phyloP scores from a whole-genome alignment of 2,888 invertebrate species.

The Pseudococcus viburni region DNA sequence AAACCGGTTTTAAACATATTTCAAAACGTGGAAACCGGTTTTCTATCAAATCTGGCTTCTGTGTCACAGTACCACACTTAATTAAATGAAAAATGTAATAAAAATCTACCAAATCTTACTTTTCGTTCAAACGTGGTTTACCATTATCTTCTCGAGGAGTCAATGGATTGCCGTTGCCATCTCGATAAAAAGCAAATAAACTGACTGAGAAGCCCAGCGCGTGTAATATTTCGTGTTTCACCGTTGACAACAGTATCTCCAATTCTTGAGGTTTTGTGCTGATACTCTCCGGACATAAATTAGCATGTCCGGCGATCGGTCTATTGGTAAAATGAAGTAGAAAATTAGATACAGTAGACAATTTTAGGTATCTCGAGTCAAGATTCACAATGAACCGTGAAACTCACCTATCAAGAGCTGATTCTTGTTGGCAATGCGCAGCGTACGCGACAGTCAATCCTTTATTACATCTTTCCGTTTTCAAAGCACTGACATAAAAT shows the following conservation, averaged over 20 bases:
- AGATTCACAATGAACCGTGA: too few species aligned
- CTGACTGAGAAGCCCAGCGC: conserved; percentile 98
- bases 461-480: conserved; percentile 92
- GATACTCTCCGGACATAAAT: conserved; percentile 95
- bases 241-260: conserved; percentile 92
- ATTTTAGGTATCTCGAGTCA: too few species aligned
- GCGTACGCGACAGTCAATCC: conserved; percentile 96
- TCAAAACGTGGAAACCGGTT: too few species aligned
- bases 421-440: conserved; percentile 98
- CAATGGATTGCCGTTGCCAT: conserved; percentile 88
- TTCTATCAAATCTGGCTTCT: too few species aligned
- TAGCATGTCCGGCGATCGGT: conserved; percentile 98
- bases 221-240: conserved; percentile 98
- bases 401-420: conserved; percentile 85
- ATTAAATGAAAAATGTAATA: background rate
- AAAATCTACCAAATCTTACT: conserved; percentile 74
- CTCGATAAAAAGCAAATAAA: conserved; percentile 95
- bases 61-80: background rate
- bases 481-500: conserved; percentile 95
- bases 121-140: conserved; percentile 89
- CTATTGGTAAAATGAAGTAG: conserved; percentile 72
- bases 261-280: conserved; percentile 92
- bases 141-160: conserved; percentile 88
- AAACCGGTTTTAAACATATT: too few species aligned
- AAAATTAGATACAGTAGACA: too few species aligned